Conservation (phyloP, 2,113 vertebrate genomes). For the Clupea harengus region DNA sequence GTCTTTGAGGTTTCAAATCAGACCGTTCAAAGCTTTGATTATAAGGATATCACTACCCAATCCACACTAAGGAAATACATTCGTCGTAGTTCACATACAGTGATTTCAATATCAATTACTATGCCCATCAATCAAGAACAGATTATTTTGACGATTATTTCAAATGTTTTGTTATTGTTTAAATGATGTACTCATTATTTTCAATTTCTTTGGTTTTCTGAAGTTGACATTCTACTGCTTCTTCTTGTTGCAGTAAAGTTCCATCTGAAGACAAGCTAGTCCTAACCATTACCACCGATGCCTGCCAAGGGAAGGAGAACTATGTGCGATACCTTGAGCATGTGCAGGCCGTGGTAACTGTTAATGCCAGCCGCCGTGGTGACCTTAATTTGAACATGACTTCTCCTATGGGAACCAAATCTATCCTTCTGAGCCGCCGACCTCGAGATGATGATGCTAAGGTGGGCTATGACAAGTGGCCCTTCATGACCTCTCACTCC, state of each 20-base stretch:
- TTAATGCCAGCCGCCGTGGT: conserved; percentile 88
- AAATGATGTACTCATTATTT: background rate
- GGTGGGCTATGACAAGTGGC: conserved; percentile 99
- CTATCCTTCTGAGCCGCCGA: conserved; percentile 91
- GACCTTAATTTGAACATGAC: conserved; percentile 98
- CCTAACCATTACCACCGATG: conserved; percentile 82
- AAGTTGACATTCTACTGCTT: background rate
- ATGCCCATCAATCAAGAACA: too few species aligned
- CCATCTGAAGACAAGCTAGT: conserved; percentile 82
- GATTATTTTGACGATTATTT: too few species aligned
- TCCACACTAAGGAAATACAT: too few species aligned
- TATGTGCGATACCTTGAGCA: conserved; percentile 98
- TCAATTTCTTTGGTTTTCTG: background rate
- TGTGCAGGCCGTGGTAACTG: conserved; percentile 92
- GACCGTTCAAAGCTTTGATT: too few species aligned
- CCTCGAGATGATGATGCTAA: conserved; percentile 93
- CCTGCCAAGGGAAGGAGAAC: conserved; percentile 93
- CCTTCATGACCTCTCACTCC: conserved; percentile 98
- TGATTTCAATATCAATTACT: too few species aligned
- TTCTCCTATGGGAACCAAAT: conserved; percentile 97
- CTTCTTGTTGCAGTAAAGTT: conserved; percentile 79
- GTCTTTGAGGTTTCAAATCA: too few species aligned
- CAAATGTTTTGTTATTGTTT: background rate
- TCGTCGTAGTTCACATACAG: too few species aligned
- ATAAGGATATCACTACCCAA: too few species aligned